phyloP scores from a whole-genome alignment of 1,140 invertebrate species.

The Zaprionus gabonicus region DNA sequence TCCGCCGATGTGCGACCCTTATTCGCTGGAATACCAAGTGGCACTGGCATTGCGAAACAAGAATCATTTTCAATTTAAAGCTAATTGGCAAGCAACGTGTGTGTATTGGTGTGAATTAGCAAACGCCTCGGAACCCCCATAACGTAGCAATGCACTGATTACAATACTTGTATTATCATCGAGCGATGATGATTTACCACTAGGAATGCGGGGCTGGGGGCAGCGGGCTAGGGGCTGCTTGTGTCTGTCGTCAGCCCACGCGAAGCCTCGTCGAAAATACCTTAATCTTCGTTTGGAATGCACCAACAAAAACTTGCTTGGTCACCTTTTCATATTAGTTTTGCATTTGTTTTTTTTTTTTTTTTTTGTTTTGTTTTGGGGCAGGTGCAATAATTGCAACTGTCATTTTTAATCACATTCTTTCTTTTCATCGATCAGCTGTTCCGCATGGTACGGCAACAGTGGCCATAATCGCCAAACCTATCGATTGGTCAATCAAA shows the following conservation, averaged over 20 bases:
- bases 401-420: conserved; percentile 15
- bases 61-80: conserved; percentile 35
- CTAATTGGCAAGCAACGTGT: conserved; percentile 6
- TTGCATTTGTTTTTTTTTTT: background rate
- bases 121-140: background rate
- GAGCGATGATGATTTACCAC: conserved; percentile 19
- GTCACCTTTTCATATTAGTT: conserved; percentile 6
- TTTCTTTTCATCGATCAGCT: conserved; percentile 2
- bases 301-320: conserved; percentile 21
- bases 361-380: background rate
- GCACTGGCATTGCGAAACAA: conserved; percentile 35
- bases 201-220: conserved; percentile 6
- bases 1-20: background rate
- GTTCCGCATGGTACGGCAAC: conserved; percentile 1
- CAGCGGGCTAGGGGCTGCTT: conserved; percentile 8
- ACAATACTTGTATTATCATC: conserved; percentile 15
- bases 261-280: background rate
- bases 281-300: too few species aligned
- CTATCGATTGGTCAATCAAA: conserved; percentile 36
- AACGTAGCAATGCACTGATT: conserved; percentile 14
- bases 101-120: background rate
- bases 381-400: conserved; percentile 13
- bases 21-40: conserved; percentile 14
- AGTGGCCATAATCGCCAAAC: background rate
- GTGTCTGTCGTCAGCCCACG: background rate